Evolutionary conservation across 2,888 invertebrate species (phyloP).

Genomic region (Rhodophaea formosa): DNA sequence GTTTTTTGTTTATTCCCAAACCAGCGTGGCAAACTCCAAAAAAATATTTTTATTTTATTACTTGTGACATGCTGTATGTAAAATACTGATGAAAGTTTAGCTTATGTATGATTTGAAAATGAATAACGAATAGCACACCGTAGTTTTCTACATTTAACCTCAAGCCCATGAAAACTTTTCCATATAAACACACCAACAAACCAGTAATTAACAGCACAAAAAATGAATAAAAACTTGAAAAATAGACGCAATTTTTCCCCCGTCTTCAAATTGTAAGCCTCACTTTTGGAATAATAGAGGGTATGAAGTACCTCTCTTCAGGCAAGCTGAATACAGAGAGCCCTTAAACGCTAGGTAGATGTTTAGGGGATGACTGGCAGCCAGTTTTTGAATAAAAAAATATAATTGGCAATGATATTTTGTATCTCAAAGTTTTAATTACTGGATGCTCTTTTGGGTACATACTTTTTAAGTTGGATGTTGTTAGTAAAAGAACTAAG

Average conservation of each 20-base stretch:
- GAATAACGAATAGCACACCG: no score
- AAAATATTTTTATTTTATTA: no score
- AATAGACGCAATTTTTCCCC: slow-evolving; percentile 11
- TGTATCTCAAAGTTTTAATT: slow-evolving; percentile 13
- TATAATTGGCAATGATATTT: slow-evolving; percentile 26
- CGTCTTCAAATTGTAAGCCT: slow-evolving; percentile 52
- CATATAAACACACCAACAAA: background rate
- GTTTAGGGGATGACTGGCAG: slow-evolving; percentile 50
- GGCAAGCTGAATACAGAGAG: slow-evolving; percentile 47
- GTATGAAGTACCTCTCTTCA: slow-evolving; percentile 39
- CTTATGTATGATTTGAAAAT: no score
- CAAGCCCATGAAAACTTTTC: background rate
- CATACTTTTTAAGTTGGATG: no score
- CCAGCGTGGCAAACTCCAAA: no score
- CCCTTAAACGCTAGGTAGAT: slow-evolving; percentile 46
- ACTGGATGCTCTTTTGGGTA: background rate
- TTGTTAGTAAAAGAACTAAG: no score
- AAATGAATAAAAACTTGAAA: slow-evolving; percentile 4
- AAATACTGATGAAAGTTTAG: no score
- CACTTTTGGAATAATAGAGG: slow-evolving; percentile 60
- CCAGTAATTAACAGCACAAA: slow-evolving; percentile 12
- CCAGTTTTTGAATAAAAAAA: slow-evolving; percentile 38
- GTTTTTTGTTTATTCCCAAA: no score
- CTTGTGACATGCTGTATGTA: no score
- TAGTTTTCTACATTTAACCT: background rate